Percentiles rank a stretch among this genome's conserved stretches.
These are phyloP conservation scores for fruit fly (Drosophila melanogaster) DNA, from an alignment of 1,140 invertebrate species.

Conservation along the genomic window DNA sequence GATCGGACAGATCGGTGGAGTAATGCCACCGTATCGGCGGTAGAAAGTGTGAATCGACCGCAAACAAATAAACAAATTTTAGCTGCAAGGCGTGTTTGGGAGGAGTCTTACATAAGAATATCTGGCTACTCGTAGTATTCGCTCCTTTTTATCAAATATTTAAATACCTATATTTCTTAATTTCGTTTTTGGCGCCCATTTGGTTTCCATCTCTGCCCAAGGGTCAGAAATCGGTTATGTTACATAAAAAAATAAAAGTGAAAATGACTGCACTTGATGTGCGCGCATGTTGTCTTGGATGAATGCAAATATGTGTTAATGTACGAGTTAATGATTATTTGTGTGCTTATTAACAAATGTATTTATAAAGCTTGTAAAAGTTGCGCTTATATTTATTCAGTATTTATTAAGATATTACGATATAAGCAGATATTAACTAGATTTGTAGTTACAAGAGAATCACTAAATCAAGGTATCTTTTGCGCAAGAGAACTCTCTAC, in stretches of 20 bases:
- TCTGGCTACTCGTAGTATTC: not conserved
- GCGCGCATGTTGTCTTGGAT: not conserved
- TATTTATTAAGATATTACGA: too few relatives aligned
- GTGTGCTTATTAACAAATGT: constrained; percentile 1
- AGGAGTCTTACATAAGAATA: constrained; percentile 47
- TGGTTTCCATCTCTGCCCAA: not conserved
- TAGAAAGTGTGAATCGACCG: constrained; percentile 64
- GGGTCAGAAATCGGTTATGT: constrained; percentile 17
- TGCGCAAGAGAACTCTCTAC: too few relatives aligned
- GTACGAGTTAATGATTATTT: constrained; percentile 12
- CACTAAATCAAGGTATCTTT: too few relatives aligned
- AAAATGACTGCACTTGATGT: constrained; percentile 19
- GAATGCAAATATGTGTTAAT: constrained; percentile 43
- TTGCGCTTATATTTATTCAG: not conserved
- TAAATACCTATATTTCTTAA: not conserved
- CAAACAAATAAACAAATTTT: not conserved
- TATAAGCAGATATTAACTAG: not conserved
- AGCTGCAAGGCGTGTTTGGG: constrained; percentile 24
- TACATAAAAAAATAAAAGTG: constrained; percentile 39
- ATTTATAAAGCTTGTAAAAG: constrained; percentile 5
- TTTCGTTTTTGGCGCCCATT: not conserved
- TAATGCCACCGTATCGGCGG: constrained; percentile 25
- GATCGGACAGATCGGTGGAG: constrained; percentile 10
- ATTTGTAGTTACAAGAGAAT: not conserved
- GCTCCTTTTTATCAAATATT: constrained; percentile 7